Base-by-base conservation (phyloP, 2,888 invertebrate genomes). In the Hydropsyche betteni region DNA sequence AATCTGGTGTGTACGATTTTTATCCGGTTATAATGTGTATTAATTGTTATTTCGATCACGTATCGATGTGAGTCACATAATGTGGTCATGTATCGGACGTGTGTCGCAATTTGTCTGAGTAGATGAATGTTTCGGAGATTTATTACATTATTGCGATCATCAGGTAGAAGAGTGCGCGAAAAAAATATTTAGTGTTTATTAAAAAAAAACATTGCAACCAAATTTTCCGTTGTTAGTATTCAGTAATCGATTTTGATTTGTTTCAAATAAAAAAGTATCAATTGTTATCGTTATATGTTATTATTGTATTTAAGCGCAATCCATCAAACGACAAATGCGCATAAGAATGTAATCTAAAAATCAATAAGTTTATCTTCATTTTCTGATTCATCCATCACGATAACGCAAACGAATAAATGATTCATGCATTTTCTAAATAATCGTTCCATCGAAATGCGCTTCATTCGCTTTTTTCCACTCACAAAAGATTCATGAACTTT, bases 1-100 rank as follows among this genome's bases (percentile, higher is more conserved):
- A 44, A 44, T 44, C 10, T 24, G 24, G 1, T 52, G 52, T 52
- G 55, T 4, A 7, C 55, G 51, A 51, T 38, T 74, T 74, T 64
- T 64, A 61, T 74, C 51, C 12, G 74, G 73, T 58, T 24, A 24
- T 73, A 73, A 73, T 74, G 64, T 44, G 64, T 24, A 14, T 44
- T 16, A 38, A 7, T 24, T 36, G n/a, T 38, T 44, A 44, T 44
- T 44, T 10, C 6, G 44, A 8, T 2, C 44, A 44, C 44, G 44
- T 10, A 8, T 44, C 44, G 6, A 8, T 44, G 44, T 44, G 44
- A 44, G 7, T 44, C 44, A 44, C 44, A 44, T 44, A 44, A 44
- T 44, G 6, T 10, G 44, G 44, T 44, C 44, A 10, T 44, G 44
- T 44, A 8, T 44, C 44, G 44, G 36, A 61, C 44, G 36, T 34